Base-by-base conservation (phyloP, 37 sponge, comb jelly and placozoan genomes). In the Aplysina aerophoba region DNA sequence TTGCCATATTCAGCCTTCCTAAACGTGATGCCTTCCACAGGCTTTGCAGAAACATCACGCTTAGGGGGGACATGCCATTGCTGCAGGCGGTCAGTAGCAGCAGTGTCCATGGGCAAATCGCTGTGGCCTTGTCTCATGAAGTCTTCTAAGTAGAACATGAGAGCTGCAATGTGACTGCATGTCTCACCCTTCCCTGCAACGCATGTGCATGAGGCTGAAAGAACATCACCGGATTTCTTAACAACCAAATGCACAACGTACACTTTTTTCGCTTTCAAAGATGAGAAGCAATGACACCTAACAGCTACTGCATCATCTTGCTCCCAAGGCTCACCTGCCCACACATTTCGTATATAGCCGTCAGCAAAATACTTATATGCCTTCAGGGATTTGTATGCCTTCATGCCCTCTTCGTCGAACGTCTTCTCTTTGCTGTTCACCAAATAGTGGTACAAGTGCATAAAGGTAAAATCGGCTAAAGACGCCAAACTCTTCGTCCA, bases 161-260 rank as follows among this genome's bases (percentile, higher is more conserved):
- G 28, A n/a, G 69, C 69, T 24, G 69, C 69, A 14, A 67, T 22
- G 27, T 67, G 69, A n/a, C 69, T 67, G 27, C 69, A 67, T 25
- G 69, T n/a, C n/a, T 67, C 25, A 25, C 69, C 69, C 69, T 67
- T 67, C 69, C 69, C 69, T 14, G 69, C 69, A 25, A 67, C 69
- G n/a, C 69, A 67, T 21, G 19, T 67, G 28, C 69, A 67, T 25
- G 69, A 21, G 15, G 27, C 69, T 14, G 27, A 21, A 14, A 67
- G 13, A 67, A 67, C 69, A 24, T 67, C 27, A 67, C 69, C 69
- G 27, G 69, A 25, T 16, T 21, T 67, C n/a, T n/a, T 15, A 13
- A 67, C 27, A 25, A 67, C 69, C 15, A 67, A 21, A 67, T 67
- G n/a, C 19, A 67, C 69, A 25, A 28, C n/a, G n/a, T 67, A 67